These are phyloP conservation scores for Uria aalge DNA, from an alignment of 2,113 vertebrate species.

Conservation along the genomic window DNA sequence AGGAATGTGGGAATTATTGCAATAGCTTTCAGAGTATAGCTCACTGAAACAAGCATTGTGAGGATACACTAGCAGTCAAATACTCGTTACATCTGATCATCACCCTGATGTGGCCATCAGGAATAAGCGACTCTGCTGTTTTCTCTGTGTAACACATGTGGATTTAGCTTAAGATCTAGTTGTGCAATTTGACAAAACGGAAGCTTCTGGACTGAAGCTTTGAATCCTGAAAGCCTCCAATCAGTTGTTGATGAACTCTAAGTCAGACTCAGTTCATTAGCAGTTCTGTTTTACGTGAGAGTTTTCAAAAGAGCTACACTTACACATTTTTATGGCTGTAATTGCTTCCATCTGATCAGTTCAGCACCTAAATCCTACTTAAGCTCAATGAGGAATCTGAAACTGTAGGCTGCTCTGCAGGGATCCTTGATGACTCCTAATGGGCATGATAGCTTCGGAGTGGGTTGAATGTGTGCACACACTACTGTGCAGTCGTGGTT, in stretches of 20 bases:
- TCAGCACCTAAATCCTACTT: background rate
- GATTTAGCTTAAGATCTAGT: background rate
- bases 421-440: background rate
- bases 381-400: background rate
- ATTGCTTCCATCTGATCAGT: background rate
- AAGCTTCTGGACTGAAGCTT: background rate
- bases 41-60: background rate
- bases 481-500: background rate
- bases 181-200: background rate
- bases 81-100: background rate
- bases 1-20: background rate
- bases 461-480: background rate
- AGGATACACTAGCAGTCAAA: background rate
- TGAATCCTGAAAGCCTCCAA: background rate
- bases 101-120: no score
- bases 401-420: background rate
- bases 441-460: accelerated
- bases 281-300: background rate
- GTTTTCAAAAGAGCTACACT: background rate
- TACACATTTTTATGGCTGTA: background rate
- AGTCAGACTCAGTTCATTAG: background rate
- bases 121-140: background rate
- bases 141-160: accelerated
- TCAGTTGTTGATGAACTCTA: background rate
- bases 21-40: background rate